Conservation (phyloP, 2,797 vertebrate genomes). For the Podargus strigoides region DNA sequence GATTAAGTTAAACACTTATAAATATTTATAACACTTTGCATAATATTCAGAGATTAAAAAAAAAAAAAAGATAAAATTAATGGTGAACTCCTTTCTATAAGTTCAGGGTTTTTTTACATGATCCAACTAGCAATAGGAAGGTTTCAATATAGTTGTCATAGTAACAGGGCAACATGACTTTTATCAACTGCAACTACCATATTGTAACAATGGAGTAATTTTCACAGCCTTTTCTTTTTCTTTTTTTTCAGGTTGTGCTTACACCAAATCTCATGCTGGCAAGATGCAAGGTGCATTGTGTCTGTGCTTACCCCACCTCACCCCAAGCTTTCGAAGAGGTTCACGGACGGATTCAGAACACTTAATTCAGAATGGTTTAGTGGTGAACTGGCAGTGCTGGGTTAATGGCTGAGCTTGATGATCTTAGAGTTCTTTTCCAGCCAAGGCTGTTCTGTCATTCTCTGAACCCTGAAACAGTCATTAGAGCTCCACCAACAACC, state of each 20-base stretch:
- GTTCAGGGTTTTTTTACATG: neutral
- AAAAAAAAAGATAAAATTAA: conserved; percentile 7
- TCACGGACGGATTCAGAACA: neutral
- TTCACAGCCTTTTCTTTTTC: conserved; percentile 28
- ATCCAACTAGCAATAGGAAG: conserved; percentile 12
- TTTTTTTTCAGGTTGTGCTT: neutral
- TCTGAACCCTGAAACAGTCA: neutral
- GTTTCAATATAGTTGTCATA: conserved; percentile 54
- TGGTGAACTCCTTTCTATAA: neutral
- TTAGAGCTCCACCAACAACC: neutral
- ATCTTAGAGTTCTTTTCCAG: no score
- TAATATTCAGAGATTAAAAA: neutral
- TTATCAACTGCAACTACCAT: neutral
- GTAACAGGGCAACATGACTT: conserved; percentile 33
- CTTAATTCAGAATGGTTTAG: neutral
- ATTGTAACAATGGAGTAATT: conserved; percentile 21
- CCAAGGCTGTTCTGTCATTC: no score
- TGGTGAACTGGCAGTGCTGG: no score
- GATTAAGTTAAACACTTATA: conserved; percentile 58
- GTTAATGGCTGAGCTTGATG: no score
- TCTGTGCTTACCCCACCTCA: no score
- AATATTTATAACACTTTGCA: conserved; percentile 57
- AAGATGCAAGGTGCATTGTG: neutral
- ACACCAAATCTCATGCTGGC: neutral
- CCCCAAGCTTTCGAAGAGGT: neutral